A percentile compares a stretch with the other conserved stretches of the same genome.
These are phyloP conservation scores for Plusia festucae DNA, from an alignment of 2,888 invertebrate species.

Conservation along the genomic window DNA sequence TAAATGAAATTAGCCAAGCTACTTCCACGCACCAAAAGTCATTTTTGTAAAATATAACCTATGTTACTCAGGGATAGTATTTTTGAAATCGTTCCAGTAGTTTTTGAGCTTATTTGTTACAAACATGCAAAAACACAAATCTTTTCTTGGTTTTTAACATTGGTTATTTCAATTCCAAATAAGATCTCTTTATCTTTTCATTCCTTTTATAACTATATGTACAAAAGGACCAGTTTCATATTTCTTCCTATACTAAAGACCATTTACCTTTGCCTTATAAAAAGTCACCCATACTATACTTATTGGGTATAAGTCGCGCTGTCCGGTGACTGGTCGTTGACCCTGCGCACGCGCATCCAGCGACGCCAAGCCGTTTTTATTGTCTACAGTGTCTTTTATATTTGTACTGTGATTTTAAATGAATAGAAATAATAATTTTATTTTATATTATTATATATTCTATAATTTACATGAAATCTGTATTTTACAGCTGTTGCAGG, in stretches of 20 bases:
- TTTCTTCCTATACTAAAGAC: not conserved
- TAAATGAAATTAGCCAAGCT: no score
- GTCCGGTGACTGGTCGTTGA: slow-evolving; percentile 57
- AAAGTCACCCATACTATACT: slow-evolving; percentile 45
- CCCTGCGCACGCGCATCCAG: slow-evolving; percentile 52
- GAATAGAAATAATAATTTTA: no score
- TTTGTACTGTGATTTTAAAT: slow-evolving; percentile 36
- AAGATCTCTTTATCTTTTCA: not conserved
- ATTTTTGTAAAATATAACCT: no score
- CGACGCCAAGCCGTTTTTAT: slow-evolving; percentile 49
- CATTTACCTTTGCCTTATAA: slow-evolving; percentile 30
- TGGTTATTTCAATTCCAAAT: not conserved
- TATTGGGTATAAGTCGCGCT: slow-evolving; percentile 50
- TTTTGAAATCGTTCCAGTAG: no score
- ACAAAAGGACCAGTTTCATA: slow-evolving; percentile 17
- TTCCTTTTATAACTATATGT: not conserved
- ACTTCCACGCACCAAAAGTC: no score
- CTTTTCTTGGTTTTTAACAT: no score
- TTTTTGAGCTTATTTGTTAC: no score
- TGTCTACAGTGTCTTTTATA: slow-evolving; percentile 38
- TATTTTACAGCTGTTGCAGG: no score
- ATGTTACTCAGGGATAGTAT: no score
- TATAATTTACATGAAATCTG: no score
- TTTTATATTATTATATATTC: no score
- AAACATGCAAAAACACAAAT: no score